phyloP scores from a whole-genome alignment of 2,797 vertebrate species.

The Sebastes melanostomus region DNA sequence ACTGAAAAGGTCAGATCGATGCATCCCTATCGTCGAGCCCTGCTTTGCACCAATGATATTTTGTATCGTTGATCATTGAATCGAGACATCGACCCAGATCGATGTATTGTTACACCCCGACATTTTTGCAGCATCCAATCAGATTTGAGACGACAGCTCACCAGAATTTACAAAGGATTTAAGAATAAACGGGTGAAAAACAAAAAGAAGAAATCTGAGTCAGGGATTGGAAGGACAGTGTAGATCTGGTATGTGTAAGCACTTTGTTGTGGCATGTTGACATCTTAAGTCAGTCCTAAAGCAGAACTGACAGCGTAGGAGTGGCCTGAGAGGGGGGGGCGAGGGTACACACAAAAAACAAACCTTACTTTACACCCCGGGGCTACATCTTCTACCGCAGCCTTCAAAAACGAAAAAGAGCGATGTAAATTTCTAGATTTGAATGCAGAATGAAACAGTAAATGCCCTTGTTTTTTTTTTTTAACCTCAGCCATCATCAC shows the following conservation, averaged over 20 bases:
- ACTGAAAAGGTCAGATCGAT: too few species aligned
- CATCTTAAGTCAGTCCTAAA: neutral
- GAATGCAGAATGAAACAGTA: neutral
- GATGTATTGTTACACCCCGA: too few species aligned
- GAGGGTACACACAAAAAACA: neutral
- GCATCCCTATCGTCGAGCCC: too few species aligned
- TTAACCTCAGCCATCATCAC: conserved; percentile 18
- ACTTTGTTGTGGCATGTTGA: conserved; percentile 21
- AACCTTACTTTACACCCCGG: neutral
- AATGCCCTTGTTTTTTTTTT: conserved; percentile 1
- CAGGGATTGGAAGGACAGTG: neutral
- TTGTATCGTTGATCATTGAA: too few species aligned
- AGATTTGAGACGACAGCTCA: neutral
- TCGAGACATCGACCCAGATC: too few species aligned
- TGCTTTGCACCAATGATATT: too few species aligned
- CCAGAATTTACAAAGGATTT: neutral
- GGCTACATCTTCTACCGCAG: conserved; percentile 7
- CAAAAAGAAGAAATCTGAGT: neutral
- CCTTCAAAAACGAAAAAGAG: neutral
- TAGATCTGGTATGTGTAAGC: neutral
- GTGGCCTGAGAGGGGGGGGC: neutral
- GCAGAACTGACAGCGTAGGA: conserved; percentile 14
- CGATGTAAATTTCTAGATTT: neutral
- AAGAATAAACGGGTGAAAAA: neutral
- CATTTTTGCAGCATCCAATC: neutral